Conservation (phyloP, 1,140 invertebrate species). For the Drosophila sechellia region DNA sequence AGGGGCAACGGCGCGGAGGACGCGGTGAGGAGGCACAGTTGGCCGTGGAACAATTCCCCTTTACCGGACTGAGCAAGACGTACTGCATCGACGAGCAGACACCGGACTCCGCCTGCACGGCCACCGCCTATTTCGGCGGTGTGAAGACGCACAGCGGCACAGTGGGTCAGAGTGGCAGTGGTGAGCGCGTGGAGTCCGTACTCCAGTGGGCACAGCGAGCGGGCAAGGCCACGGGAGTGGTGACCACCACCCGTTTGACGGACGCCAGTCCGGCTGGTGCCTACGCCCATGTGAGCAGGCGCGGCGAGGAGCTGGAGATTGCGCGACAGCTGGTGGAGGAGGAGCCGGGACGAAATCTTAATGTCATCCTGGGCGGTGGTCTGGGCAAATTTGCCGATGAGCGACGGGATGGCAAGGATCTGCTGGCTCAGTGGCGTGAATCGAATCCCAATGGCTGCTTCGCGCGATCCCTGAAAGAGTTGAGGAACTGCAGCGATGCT, state of each 20-base stretch:
- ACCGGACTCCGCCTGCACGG: slow-evolving; percentile 91
- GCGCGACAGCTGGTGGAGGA: slow-evolving; percentile 88
- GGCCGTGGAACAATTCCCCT: slow-evolving; percentile 91
- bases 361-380: slow-evolving; percentile 90
- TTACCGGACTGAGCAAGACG: slow-evolving; percentile 87
- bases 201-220: slow-evolving; percentile 92
- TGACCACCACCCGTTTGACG: slow-evolving; percentile 78
- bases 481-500: slow-evolving; percentile 67
- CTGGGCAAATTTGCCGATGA: slow-evolving; percentile 86
- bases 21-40: slow-evolving; percentile 88
- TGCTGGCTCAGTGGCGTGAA: slow-evolving; percentile 85
- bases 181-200: slow-evolving; percentile 88
- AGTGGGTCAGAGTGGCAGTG: slow-evolving; percentile 88
- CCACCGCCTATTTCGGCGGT: slow-evolving; percentile 90
- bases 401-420: slow-evolving; percentile 85
- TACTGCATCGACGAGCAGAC: slow-evolving; percentile 92
- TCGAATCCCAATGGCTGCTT: slow-evolving; percentile 85
- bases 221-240: slow-evolving; percentile 86
- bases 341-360: slow-evolving; percentile 85
- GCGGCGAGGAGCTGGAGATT: slow-evolving; percentile 90
- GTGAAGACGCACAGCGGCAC: slow-evolving; percentile 89
- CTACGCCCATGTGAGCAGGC: slow-evolving; percentile 87
- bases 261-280: slow-evolving; percentile 74
- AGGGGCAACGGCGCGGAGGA: slow-evolving; percentile 86
- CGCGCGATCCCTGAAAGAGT: slow-evolving; percentile 86